Evolutionary conservation across 2,113 vertebrate species (phyloP).

Genomic region (Penelope pileata): DNA sequence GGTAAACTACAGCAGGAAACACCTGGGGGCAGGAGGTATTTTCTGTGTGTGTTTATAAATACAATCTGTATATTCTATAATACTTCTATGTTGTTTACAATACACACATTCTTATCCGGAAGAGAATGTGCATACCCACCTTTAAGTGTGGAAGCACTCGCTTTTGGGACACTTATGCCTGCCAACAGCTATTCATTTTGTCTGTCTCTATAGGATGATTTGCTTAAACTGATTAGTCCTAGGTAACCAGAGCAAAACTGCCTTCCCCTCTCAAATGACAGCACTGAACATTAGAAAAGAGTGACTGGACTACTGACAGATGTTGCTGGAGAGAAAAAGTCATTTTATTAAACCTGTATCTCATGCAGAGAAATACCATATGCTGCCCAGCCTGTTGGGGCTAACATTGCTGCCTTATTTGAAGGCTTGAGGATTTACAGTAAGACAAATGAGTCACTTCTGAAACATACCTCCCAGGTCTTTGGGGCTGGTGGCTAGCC

Average conservation of each 20-base stretch:
- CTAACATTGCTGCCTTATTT: background rate
- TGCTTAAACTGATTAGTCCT: background rate
- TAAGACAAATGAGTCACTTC: rapidly evolving
- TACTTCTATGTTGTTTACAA: background rate
- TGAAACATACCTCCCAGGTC: background rate
- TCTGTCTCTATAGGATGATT: background rate
- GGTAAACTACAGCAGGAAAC: background rate
- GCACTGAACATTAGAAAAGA: background rate
- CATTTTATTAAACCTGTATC: background rate
- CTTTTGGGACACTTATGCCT: background rate
- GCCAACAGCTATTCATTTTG: background rate
- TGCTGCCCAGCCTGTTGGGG: background rate
- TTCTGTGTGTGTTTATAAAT: rapidly evolving
- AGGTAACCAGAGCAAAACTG: background rate
- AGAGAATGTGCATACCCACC: background rate
- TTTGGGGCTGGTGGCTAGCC: background rate
- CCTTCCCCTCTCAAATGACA: background rate
- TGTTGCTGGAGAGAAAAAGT: background rate
- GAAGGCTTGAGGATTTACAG: background rate
- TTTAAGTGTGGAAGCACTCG: background rate
- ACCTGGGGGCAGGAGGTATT: background rate
- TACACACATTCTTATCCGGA: background rate
- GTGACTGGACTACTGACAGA: background rate
- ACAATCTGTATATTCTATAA: background rate
- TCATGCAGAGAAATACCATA: background rate